Conservation (phyloP, 2,888 invertebrate species). For the Ctena decussata region DNA sequence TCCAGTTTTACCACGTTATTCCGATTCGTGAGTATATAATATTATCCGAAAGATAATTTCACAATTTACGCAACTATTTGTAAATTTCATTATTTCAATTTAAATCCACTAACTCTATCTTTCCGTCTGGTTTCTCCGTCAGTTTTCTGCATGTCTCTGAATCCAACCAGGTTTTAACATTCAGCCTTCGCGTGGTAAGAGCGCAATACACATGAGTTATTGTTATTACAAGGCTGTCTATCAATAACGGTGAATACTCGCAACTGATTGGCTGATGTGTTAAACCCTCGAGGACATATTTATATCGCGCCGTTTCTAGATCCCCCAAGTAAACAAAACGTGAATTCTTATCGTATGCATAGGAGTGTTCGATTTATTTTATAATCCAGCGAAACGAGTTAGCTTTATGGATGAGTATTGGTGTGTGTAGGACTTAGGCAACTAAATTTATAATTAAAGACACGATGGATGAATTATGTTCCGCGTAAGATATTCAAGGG, state of each 20-base stretch:
- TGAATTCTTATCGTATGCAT: conserved; percentile 44
- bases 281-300: conserved; percentile 71
- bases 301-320: conserved; percentile 70
- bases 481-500: conserved; percentile 15
- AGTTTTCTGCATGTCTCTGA: neutral
- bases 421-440: conserved; percentile 47
- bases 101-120: neutral
- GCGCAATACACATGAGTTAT: conserved; percentile 70
- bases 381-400: conserved; percentile 45
- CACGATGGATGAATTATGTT: conserved; percentile 52
- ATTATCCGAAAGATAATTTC: neutral
- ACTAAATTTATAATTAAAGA: conserved; percentile 25
- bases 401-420: conserved; percentile 43
- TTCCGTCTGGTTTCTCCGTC: neutral
- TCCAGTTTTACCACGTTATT: too few species aligned
- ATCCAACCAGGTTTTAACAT: conserved; percentile 6
- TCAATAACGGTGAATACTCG: conserved; percentile 60
- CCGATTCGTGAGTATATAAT: neutral
- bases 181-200: conserved; percentile 41
- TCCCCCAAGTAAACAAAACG: conserved; percentile 71
- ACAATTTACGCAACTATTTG: neutral
- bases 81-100: neutral
- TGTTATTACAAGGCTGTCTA: conserved; percentile 73
- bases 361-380: conserved; percentile 56
- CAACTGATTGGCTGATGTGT: conserved; percentile 60